Evolutionary conservation across 1,140 invertebrate genomes (phyloP).

Genomic region (Pseudomyrmex gracilis): DNA sequence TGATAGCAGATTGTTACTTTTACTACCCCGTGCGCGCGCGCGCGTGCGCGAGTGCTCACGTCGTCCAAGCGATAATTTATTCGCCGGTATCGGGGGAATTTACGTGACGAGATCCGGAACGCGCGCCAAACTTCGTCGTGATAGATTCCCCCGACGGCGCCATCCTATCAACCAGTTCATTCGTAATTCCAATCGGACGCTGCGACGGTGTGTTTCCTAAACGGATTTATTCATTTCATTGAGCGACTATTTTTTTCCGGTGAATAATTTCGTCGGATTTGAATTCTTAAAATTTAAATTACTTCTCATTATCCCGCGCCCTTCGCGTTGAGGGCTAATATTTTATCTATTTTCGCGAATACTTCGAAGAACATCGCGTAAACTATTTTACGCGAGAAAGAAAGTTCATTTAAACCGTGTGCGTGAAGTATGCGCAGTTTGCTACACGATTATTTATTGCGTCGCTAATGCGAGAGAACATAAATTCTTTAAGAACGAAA

Average conservation of each 20-base stretch:
- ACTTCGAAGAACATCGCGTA: background rate
- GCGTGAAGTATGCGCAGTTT: background rate
- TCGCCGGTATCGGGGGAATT: background rate
- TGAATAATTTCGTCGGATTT: background rate
- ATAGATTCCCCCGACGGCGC: background rate
- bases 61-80: constrained; percentile 47
- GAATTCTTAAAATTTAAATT: background rate
- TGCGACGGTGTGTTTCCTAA: background rate
- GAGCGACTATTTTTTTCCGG: background rate
- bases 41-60: background rate
- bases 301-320: background rate
- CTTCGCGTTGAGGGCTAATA: background rate
- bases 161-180: constrained; percentile 41
- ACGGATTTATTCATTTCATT: constrained; percentile 18
- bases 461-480: background rate
- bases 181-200: constrained; percentile 14
- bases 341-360: background rate
- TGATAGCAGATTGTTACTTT: constrained; percentile 59
- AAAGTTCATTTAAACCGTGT: background rate
- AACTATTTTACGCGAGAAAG: too few species aligned
- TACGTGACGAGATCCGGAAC: constrained; percentile 43
- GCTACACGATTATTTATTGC: background rate
- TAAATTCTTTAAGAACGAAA: constrained; percentile 35
- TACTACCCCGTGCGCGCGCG: background rate
- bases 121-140: constrained; percentile 17